A percentile compares a stretch with the other conserved stretches of the same genome.
These are phyloP conservation scores for Mizuhopecten yessoensis DNA, from an alignment of 1,140 invertebrate species.

Conservation along the genomic window DNA sequence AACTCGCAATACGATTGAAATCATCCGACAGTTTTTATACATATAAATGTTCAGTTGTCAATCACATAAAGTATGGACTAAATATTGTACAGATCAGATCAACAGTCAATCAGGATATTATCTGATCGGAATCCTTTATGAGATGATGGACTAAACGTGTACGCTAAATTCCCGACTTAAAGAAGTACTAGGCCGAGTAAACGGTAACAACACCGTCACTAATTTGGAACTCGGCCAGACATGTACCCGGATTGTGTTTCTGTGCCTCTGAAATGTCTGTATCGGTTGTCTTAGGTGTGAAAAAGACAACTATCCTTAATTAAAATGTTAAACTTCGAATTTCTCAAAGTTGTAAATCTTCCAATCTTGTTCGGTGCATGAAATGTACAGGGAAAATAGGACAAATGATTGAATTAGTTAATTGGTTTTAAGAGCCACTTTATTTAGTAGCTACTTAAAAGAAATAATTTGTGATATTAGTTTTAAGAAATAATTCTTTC, in stretches of 20 bases:
- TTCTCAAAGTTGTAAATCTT: no score
- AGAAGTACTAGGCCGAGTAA: conserved; percentile 23
- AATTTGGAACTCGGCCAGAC: neutral
- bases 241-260: neutral
- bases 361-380: no score
- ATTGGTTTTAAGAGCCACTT: no score
- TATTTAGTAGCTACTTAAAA: no score
- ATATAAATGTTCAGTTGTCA: neutral
- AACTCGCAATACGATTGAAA: neutral
- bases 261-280: neutral
- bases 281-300: neutral
- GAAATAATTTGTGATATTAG: no score
- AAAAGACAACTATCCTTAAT: neutral
- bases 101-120: neutral
- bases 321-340: no score
- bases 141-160: neutral
- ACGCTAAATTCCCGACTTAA: neutral
- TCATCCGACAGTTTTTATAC: neutral
- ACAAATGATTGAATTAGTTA: no score
- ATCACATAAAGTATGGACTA: conserved; percentile 18
- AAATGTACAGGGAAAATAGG: no score
- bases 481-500: no score
- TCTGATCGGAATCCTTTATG: neutral
- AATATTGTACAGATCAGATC: neutral
- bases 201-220: conserved; percentile 11